These are phyloP conservation scores for Cygnus buccinator DNA, from an alignment of 2,113 vertebrate genomes.

Conservation along the genomic window DNA sequence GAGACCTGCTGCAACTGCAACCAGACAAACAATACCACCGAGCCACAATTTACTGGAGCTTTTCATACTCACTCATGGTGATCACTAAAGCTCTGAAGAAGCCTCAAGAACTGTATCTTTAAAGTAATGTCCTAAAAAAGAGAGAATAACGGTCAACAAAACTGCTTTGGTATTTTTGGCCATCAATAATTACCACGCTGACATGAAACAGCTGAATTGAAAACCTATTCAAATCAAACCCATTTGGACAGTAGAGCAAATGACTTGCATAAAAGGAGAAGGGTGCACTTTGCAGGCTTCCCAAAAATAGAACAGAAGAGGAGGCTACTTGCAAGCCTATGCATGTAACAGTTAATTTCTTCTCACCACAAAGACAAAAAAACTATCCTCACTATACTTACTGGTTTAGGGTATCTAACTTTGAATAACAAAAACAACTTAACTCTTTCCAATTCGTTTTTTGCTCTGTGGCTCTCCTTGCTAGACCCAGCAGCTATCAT, in stretches of 20 bases:
- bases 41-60: neutral
- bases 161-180: neutral
- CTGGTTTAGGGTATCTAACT: neutral
- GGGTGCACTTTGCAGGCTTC: neutral
- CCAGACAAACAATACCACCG: neutral
- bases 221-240: neutral
- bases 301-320: neutral
- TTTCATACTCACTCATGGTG: constrained; percentile 93
- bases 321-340: neutral
- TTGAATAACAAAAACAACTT: neutral
- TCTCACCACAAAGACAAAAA: neutral
- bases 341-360: neutral
- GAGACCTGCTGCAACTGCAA: neutral
- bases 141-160: neutral
- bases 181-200: neutral
- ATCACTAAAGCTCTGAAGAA: constrained; percentile 98
- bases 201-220: neutral
- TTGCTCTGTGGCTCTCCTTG: neutral
- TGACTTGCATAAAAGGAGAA: neutral
- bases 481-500: neutral
- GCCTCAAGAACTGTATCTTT: constrained; percentile 97
- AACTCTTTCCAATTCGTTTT: neutral
- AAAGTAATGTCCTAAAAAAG: constrained; percentile 93
- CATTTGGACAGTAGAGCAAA: neutral
- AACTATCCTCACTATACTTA: neutral